Conservation (phyloP, 2,888 invertebrate species). For the Protodeltote pygarga region DNA sequence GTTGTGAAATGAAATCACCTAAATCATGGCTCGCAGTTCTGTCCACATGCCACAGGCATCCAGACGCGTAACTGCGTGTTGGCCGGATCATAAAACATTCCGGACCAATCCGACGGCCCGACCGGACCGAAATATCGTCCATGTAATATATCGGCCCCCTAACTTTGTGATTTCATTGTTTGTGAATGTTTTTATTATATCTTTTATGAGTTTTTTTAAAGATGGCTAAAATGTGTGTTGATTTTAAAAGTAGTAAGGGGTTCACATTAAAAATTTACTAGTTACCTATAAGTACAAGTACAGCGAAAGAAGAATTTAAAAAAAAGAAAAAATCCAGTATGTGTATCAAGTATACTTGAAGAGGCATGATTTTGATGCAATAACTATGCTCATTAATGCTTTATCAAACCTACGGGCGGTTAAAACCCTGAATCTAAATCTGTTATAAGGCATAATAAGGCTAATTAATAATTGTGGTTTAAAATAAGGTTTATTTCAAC, state of each 20-base stretch:
- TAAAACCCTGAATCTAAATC: too few species aligned
- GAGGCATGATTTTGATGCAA: too few species aligned
- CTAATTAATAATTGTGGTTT: constrained; percentile 23
- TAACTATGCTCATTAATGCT: too few species aligned
- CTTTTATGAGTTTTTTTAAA: constrained; percentile 1
- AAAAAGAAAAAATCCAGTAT: too few species aligned
- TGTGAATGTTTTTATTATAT: constrained; percentile 37
- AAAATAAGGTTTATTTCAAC: constrained; percentile 46
- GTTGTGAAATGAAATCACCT: constrained; percentile 74
- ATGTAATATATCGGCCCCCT: constrained; percentile 53
- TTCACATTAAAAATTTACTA: too few species aligned
- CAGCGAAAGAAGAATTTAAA: too few species aligned
- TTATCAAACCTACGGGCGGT: too few species aligned
- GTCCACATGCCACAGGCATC: constrained; percentile 75
- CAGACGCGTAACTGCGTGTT: constrained; percentile 67
- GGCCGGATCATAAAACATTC: constrained; percentile 74
- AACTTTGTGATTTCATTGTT: constrained; percentile 59
- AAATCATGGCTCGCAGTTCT: constrained; percentile 75
- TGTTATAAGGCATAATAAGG: constrained; percentile 18
- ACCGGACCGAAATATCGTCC: constrained; percentile 48
- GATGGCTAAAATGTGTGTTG: background rate
- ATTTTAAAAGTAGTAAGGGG: too few species aligned
- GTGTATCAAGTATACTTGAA: too few species aligned
- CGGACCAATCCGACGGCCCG: constrained; percentile 54
- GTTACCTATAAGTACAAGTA: too few species aligned